A percentile compares a stretch with the other conserved stretches of the same genome.
These are phyloP conservation scores for Neolamprologus sp. DNA, from an alignment of 2,113 vertebrate species.

Conservation along the genomic window DNA sequence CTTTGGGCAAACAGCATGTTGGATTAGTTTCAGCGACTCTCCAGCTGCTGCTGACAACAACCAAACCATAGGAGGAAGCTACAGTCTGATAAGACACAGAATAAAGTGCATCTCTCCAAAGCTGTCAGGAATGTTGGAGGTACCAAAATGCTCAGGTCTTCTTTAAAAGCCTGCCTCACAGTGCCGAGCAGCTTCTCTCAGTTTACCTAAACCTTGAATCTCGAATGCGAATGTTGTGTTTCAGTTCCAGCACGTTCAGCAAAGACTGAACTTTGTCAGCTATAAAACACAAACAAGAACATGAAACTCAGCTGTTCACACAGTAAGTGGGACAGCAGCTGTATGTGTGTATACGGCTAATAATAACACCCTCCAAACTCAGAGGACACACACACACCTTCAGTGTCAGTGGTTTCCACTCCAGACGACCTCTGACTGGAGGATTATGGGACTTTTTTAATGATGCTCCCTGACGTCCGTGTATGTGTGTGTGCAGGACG, in stretches of 20 bases:
- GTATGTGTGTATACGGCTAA: not conserved
- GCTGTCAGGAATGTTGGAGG: not conserved
- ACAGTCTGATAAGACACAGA: not conserved
- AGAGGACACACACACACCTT: not conserved
- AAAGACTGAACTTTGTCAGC: not conserved
- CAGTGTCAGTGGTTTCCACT: not conserved
- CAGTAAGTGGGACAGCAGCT: not conserved
- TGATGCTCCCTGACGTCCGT: not conserved
- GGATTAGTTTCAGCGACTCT: not conserved
- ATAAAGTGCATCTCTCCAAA: accelerated
- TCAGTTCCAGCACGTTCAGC: not conserved
- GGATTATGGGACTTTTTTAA: not conserved
- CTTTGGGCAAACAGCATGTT: not conserved
- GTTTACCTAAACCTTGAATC: not conserved
- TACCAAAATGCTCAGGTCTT: accelerated
- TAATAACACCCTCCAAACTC: not conserved
- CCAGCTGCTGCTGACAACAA: not conserved
- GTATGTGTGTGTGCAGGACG: constrained; percentile 3
- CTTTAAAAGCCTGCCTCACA: not conserved
- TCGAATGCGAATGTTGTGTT: accelerated
- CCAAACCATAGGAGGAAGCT: accelerated
- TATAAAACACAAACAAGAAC: not conserved
- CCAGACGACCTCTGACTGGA: not conserved
- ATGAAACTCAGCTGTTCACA: constrained; percentile 8
- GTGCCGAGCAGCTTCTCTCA: not conserved